Base-by-base conservation (phyloP, 2,113 vertebrate genomes). In the Hiodon tergisus region DNA sequence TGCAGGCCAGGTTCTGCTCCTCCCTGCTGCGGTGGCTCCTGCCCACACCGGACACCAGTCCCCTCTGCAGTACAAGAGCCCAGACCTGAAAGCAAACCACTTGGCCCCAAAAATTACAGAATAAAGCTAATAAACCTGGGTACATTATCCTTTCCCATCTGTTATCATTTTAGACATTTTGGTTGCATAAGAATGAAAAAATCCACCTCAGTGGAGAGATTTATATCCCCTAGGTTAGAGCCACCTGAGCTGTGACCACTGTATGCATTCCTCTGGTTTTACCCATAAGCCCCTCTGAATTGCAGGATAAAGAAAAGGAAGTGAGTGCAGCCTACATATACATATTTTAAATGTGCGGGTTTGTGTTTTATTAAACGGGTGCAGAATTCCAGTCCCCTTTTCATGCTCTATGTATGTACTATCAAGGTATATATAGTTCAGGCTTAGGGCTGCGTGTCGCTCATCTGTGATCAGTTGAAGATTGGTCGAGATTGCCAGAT, bases 181-280 rank as follows among this genome's bases (percentile, higher is more conserved):
- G 31, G 31, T 31, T 31, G 31, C 31, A 31, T 31, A 31, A 31
- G 31, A 31, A 31, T 31, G 31, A 31, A 31, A 31, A 31, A 31
- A 31, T 31, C 31, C 31, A 31, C 31, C 31, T 31, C 31, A 31
- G 31, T 31, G 31, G 31, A 70, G 8, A 31, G 69, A 70, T 70
- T 70, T 70, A 11, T 48, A 11, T 48, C 6, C 63, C 63, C 63
- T 47, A 47, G 3, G 63, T 48, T 55, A 69, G 5, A 9, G 51
- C 68, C 69, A 70, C 69, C 53, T 70, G 69, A 70, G 46, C 10
- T 70, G 13, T 53, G n/a, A 55, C 51, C 51, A 5, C 63, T 47
- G 9, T 46, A 11, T 47, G 46, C 8, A 5, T 66, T 47, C 48
- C 63, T 66, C 11, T 66, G 8, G 3, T 66, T 48, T 65, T 46